Conservation (phyloP, 2,797 vertebrate species). For the Pangasius macronema region DNA sequence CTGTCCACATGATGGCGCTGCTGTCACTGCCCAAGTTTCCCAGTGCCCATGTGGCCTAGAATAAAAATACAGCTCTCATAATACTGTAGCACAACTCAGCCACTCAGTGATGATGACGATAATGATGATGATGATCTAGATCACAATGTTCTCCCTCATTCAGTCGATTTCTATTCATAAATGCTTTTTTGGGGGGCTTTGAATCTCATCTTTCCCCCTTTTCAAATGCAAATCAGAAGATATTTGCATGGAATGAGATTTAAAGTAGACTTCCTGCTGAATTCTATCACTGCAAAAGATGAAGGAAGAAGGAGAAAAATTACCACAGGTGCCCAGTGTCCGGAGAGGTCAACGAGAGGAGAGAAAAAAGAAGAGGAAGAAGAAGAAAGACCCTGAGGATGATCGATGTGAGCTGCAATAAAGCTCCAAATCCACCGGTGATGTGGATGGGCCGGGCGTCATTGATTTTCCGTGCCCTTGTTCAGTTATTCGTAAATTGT, state of each 20-base stretch:
- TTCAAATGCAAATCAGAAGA: slow-evolving; percentile 15
- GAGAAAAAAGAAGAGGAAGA: slow-evolving; percentile 54
- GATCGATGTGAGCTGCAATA: slow-evolving; percentile 67
- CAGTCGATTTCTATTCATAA: slow-evolving; percentile 13
- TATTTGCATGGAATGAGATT: background rate
- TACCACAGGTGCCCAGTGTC: slow-evolving; percentile 40
- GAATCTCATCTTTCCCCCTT: background rate
- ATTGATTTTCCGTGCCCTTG: slow-evolving; percentile 68
- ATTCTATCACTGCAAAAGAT: background rate
- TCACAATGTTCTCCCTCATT: background rate
- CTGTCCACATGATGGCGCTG: slow-evolving; percentile 43
- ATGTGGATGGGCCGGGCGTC: slow-evolving; percentile 58
- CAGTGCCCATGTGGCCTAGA: background rate
- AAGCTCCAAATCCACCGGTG: slow-evolving; percentile 63
- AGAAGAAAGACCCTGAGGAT: slow-evolving; percentile 58
- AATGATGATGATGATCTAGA: background rate
- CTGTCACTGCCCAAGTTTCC: slow-evolving; percentile 1
- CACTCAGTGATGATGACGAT: background rate
- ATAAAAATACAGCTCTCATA: background rate
- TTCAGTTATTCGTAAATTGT: slow-evolving; percentile 70
- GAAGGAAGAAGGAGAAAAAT: background rate
- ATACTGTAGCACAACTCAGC: slow-evolving; percentile 3
- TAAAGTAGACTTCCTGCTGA: slow-evolving; percentile 26
- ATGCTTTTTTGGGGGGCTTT: background rate
- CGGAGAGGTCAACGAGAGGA: slow-evolving; percentile 65